Conservation (phyloP, 1,140 invertebrate species). For the Drosophila nasuta region DNA sequence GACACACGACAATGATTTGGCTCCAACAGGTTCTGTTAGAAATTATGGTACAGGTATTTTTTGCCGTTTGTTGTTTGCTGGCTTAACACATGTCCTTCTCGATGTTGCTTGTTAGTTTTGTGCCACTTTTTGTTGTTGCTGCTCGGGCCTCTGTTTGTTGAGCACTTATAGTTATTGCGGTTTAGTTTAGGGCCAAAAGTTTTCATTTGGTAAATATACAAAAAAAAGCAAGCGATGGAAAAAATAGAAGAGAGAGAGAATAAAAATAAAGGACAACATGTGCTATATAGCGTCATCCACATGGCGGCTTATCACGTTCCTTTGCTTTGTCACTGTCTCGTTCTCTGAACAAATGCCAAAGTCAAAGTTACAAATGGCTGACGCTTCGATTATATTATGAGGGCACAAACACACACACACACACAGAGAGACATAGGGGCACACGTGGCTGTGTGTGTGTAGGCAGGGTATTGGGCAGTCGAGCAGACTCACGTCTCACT, state of each 20-base stretch:
- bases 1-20: conserved; percentile 48
- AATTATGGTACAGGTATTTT: no score
- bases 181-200: conserved; percentile 58
- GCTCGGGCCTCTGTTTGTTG: conserved; percentile 55
- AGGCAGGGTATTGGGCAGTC: conserved; percentile 12
- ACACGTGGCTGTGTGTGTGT: no score
- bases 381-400: neutral
- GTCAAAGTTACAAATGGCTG: neutral
- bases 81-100: conserved; percentile 30
- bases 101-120: conserved; percentile 47
- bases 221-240: conserved; percentile 20
- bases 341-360: neutral
- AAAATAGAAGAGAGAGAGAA: neutral
- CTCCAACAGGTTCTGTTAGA: no score
- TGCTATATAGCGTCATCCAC: neutral
- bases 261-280: neutral
- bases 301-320: neutral
- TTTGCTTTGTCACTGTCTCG: conserved; percentile 8
- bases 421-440: no score
- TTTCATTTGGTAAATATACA: conserved; percentile 70
- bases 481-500: neutral
- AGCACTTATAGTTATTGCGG: conserved; percentile 81
- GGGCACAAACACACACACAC: no score
- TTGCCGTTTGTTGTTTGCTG: conserved; percentile 18
- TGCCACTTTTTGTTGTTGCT: conserved; percentile 8